These are phyloP conservation scores for Drosophila ercepeae DNA, from an alignment of 1,140 invertebrate species.

Conservation along the genomic window DNA sequence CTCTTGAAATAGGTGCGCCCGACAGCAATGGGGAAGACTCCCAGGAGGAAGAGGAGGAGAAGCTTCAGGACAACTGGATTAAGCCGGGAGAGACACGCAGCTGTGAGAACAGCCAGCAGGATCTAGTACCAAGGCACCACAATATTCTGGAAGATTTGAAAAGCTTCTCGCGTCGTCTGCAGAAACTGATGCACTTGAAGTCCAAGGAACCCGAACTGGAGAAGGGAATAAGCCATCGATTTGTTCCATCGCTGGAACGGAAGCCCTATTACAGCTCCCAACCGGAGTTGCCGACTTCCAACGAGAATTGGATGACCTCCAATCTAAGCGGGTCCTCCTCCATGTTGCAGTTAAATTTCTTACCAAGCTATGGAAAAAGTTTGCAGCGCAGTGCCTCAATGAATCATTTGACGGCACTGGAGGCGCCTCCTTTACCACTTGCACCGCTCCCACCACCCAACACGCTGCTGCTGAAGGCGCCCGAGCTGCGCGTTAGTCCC, in stretches of 20 bases:
- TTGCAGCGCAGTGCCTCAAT: constrained; percentile 43
- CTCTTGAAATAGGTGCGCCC: constrained; percentile 23
- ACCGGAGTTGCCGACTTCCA: constrained; percentile 62
- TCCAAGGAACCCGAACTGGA: constrained; percentile 15
- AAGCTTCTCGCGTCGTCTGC: constrained; percentile 64
- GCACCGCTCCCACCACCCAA: constrained; percentile 10
- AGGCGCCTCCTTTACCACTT: not conserved
- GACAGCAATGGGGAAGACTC: constrained; percentile 44
- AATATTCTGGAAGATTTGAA: constrained; percentile 71
- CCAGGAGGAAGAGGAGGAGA: constrained; percentile 41
- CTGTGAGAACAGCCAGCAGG: constrained; percentile 59
- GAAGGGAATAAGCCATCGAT: constrained; percentile 2
- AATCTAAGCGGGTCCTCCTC: constrained; percentile 46
- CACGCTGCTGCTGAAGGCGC: constrained; percentile 46
- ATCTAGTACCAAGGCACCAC: constrained; percentile 56
- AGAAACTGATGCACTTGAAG: constrained; percentile 57
- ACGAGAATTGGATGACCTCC: constrained; percentile 22
- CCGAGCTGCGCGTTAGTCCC: constrained; percentile 69
- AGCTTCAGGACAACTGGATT: constrained; percentile 76
- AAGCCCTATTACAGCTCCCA: constrained; percentile 75
- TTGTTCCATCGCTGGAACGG: constrained; percentile 43
- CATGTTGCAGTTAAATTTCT: constrained; percentile 63
- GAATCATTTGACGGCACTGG: constrained; percentile 16
- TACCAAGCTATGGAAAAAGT: constrained; percentile 49
- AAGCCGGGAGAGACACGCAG: constrained; percentile 73